Conservation (phyloP, 2,888 invertebrate species). For the Sinopyrophorus schimmeli region DNA sequence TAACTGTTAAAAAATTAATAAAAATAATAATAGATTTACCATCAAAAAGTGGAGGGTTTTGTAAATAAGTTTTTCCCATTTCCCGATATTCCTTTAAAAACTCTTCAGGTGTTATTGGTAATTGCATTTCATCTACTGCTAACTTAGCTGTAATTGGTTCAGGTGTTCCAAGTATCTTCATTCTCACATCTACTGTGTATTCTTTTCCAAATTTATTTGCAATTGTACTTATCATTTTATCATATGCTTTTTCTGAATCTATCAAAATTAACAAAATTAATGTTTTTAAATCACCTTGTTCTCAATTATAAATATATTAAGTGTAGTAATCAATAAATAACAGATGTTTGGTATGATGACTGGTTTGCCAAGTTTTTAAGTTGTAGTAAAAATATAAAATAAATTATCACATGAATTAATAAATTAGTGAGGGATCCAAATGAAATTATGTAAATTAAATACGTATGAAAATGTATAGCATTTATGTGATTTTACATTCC, state of each 20-base stretch:
- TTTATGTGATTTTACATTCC: too few species aligned
- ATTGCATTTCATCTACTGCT: slow-evolving; percentile 59
- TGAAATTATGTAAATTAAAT: too few species aligned
- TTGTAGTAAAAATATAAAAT: too few species aligned
- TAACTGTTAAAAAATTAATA: too few species aligned
- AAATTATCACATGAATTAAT: too few species aligned
- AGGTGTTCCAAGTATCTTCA: slow-evolving; percentile 59
- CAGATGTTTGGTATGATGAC: too few species aligned
- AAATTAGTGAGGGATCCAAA: too few species aligned
- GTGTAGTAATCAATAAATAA: too few species aligned
- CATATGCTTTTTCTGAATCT: slow-evolving; percentile 85
- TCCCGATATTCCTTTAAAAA: slow-evolving; percentile 59
- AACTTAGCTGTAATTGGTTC: slow-evolving; percentile 58
- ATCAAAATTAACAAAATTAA: slow-evolving; percentile 45
- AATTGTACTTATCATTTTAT: slow-evolving; percentile 71
- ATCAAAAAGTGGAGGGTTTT: slow-evolving; percentile 61
- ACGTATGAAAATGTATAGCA: too few species aligned
- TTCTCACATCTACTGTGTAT: slow-evolving; percentile 74
- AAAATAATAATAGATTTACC: slow-evolving; percentile 57
- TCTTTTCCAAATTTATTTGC: slow-evolving; percentile 71
- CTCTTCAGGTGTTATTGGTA: slow-evolving; percentile 66
- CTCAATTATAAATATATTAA: too few species aligned
- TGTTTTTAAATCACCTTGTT: slow-evolving; percentile 3
- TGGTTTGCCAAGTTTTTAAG: too few species aligned
- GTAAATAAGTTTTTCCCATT: slow-evolving; percentile 57